phyloP scores from a whole-genome alignment of 2,797 vertebrate species.

The Loriculus beryllinus region DNA sequence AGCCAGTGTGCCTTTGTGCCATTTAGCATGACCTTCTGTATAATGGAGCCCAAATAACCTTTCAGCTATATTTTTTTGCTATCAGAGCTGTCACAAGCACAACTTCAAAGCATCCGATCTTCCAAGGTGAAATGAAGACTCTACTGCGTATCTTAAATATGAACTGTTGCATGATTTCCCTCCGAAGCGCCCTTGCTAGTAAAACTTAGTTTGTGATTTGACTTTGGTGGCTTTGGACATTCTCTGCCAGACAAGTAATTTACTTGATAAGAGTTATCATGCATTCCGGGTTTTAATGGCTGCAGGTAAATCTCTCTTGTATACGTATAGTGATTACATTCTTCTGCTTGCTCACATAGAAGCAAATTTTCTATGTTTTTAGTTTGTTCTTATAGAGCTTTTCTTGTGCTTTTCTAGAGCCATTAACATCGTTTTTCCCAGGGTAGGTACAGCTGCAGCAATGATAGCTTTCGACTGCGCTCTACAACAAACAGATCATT shows the following conservation, averaged over 20 bases:
- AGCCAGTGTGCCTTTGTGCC: not conserved
- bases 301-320: not conserved
- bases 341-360: fast-evolving
- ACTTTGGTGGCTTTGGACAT: not conserved
- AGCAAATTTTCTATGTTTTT: not conserved
- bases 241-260: not conserved
- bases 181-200: not conserved
- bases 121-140: not conserved
- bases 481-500: not conserved
- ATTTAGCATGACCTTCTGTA: not conserved
- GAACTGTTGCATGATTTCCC: not conserved
- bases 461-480: not conserved
- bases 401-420: not conserved
- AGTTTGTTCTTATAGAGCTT: not conserved
- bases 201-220: not conserved
- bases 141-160: not conserved
- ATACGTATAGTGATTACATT: not conserved
- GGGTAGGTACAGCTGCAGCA: not conserved
- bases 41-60: not conserved
- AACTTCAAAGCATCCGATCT: not conserved
- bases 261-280: not conserved
- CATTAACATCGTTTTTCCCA: not conserved
- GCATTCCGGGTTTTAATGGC: not conserved
- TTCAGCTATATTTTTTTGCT: not conserved
- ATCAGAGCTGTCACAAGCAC: not conserved